Conservation (phyloP, 2,797 vertebrate species). For the Dryobates pubescens region DNA sequence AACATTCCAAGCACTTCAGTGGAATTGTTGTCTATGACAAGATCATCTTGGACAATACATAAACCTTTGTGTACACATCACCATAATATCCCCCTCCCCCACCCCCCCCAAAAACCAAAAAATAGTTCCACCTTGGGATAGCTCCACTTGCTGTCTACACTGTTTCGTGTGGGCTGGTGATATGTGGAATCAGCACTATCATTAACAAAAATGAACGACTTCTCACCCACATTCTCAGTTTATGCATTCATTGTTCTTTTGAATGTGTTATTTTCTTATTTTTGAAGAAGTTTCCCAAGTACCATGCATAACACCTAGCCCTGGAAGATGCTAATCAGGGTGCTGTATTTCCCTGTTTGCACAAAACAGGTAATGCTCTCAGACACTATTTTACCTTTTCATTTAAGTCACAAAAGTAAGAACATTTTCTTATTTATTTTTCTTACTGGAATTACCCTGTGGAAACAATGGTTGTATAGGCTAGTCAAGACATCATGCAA, state of each 20-base stretch:
- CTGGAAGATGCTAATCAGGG: background rate
- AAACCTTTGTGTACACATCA: background rate
- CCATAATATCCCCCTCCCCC: background rate
- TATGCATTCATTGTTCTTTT: background rate
- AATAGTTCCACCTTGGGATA: background rate
- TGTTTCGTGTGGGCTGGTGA: background rate
- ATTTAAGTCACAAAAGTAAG: background rate
- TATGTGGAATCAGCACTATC: background rate
- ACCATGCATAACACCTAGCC: background rate
- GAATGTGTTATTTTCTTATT: background rate
- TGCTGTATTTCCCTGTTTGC: background rate
- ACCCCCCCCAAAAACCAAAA: background rate
- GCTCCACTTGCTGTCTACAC: background rate
- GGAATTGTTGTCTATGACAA: conserved; percentile 33
- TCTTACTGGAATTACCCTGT: background rate
- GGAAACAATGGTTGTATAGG: background rate
- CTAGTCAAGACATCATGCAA: background rate
- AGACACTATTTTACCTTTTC: background rate
- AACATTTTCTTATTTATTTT: background rate
- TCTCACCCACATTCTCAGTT: background rate
- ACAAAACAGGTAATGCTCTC: background rate
- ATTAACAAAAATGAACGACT: background rate
- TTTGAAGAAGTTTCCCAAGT: background rate
- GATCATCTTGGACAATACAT: background rate
- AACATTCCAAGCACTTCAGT: conserved; percentile 34